Conservation (phyloP, 2,888 invertebrate genomes). For the Hirudinaria manillensis region DNA sequence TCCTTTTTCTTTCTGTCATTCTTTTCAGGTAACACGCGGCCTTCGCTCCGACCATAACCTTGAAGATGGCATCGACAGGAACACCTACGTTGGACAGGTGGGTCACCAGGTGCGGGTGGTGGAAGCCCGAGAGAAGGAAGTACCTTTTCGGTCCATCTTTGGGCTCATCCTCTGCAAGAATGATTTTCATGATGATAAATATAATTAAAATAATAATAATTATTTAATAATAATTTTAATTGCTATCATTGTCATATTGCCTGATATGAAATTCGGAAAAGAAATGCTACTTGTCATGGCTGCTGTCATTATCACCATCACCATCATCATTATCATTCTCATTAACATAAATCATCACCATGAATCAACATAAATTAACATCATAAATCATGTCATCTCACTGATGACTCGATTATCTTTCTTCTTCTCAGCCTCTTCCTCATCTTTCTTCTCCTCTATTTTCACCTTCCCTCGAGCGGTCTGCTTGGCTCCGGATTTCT, state of each 20-base stretch:
- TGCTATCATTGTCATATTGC: neutral
- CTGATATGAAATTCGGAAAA: neutral
- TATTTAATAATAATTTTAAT: neutral
- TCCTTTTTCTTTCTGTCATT: too few relatives aligned
- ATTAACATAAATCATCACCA: too few relatives aligned
- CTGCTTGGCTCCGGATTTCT: neutral
- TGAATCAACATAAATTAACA: neutral
- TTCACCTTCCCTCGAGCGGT: neutral
- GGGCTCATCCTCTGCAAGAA: neutral
- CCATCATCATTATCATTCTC: neutral
- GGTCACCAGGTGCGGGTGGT: neutral
- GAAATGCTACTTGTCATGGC: neutral
- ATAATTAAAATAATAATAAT: neutral
- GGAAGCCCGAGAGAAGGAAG: conserved; percentile 21
- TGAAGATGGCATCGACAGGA: conserved; percentile 4
- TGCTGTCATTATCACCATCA: too few relatives aligned
- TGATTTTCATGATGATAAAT: neutral
- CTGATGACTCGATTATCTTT: conserved; percentile 11
- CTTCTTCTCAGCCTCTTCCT: neutral
- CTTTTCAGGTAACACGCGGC: neutral
- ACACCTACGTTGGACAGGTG: conserved; percentile 10
- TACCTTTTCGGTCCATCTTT: conserved; percentile 22
- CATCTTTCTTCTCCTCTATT: neutral
- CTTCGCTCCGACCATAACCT: neutral
- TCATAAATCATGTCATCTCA: neutral